These are phyloP conservation scores for Chaetoderma sp. DNA, from an alignment of 2,888 invertebrate species.

Conservation along the genomic window DNA sequence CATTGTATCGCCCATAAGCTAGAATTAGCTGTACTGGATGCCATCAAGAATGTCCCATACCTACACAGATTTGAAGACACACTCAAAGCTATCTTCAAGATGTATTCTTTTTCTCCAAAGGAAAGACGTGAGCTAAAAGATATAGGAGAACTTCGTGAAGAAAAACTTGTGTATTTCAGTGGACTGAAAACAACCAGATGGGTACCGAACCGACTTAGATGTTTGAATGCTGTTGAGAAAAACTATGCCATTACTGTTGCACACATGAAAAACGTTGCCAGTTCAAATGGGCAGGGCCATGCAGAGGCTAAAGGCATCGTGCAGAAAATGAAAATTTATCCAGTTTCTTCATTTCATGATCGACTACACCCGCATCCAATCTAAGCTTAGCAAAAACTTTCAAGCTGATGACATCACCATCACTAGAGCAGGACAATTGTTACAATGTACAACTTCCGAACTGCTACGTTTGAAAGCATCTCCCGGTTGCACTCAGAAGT, in stretches of 20 bases:
- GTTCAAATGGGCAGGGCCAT: not conserved
- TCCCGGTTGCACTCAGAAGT: not conserved
- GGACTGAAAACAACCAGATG: not conserved
- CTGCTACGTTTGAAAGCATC: not conserved
- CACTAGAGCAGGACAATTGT: not conserved
- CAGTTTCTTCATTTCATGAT: not conserved
- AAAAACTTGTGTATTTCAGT: not conserved
- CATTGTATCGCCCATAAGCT: not conserved
- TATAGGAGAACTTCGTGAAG: not conserved
- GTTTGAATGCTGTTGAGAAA: not conserved
- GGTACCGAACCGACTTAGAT: not conserved
- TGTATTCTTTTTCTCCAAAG: not conserved
- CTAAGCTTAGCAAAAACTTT: not conserved
- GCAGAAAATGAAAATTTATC: not conserved
- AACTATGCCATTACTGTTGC: not conserved
- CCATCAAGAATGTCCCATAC: slow-evolving; percentile 9
- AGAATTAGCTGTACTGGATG: slow-evolving; percentile 1
- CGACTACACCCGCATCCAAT: not conserved
- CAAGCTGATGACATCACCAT: not conserved
- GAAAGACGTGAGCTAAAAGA: not conserved
- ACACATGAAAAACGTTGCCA: not conserved
- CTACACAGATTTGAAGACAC: slow-evolving; percentile 21
- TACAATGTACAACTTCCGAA: not conserved
- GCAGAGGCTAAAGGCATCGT: not conserved
- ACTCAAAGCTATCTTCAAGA: slow-evolving; percentile 9